These are phyloP conservation scores for Rutpela maculata DNA, from an alignment of 2,888 invertebrate genomes.

Conservation along the genomic window DNA sequence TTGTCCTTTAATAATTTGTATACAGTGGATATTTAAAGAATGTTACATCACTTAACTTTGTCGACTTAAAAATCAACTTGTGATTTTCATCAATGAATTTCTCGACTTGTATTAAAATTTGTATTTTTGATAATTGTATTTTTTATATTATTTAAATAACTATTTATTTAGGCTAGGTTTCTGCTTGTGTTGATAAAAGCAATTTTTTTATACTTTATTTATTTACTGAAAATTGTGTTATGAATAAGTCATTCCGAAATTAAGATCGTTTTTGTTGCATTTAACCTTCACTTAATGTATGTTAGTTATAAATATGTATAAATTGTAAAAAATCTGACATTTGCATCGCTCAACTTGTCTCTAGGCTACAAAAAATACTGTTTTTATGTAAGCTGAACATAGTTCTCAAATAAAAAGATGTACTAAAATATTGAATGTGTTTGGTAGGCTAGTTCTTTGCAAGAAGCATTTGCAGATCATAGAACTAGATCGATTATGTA, in stretches of 20 bases:
- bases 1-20: constrained; percentile 61
- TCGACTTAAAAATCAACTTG: constrained; percentile 63
- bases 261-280: constrained; percentile 36
- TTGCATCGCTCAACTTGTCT: constrained; percentile 65
- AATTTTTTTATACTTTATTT: constrained; percentile 51
- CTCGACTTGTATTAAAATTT: constrained; percentile 61
- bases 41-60: constrained; percentile 60
- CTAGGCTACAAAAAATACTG: constrained; percentile 59
- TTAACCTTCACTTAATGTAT: constrained; percentile 43
- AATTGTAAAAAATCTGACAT: constrained; percentile 65
- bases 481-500: constrained; percentile 73
- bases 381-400: constrained; percentile 69
- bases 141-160: constrained; percentile 64
- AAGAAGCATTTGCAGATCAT: constrained; percentile 68
- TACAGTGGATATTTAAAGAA: constrained; percentile 34
- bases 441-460: constrained; percentile 72
- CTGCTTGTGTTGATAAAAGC: constrained; percentile 51
- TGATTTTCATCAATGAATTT: constrained; percentile 59
- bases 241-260: constrained; percentile 42
- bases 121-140: constrained; percentile 71
- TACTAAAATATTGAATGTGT: constrained; percentile 72
- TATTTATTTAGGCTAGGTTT: constrained; percentile 68
- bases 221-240: constrained; percentile 43
- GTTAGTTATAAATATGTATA: constrained; percentile 61
- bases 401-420: constrained; percentile 67